These are phyloP conservation scores for Saccopteryx leptura DNA, from an alignment of 2,113 vertebrate genomes.

Conservation along the genomic window DNA sequence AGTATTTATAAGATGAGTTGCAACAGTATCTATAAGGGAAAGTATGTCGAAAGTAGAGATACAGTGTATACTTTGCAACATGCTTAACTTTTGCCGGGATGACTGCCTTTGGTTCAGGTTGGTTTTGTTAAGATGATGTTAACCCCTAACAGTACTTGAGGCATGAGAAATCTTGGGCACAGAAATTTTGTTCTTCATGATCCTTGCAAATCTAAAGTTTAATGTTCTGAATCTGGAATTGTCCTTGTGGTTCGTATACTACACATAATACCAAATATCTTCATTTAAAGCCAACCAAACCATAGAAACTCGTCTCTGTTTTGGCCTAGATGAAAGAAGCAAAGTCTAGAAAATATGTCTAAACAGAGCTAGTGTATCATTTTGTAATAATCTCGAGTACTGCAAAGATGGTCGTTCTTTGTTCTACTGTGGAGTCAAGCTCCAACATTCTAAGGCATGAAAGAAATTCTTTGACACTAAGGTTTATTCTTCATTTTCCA, in stretches of 20 bases:
- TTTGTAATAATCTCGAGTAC: background rate
- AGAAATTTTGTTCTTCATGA: background rate
- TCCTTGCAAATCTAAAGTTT: conserved; percentile 7
- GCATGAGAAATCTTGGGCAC: background rate
- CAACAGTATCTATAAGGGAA: background rate
- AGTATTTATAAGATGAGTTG: background rate
- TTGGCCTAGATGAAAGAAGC: conserved; percentile 15
- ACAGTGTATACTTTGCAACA: conserved; percentile 10
- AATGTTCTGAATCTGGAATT: background rate
- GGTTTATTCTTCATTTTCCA: conserved; percentile 9
- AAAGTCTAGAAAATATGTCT: background rate
- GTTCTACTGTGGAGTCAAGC: background rate
- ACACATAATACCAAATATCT: conserved; percentile 6
- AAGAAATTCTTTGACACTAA: conserved; percentile 17
- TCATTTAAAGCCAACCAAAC: conserved; percentile 50
- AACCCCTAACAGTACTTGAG: background rate
- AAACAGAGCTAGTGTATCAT: conserved; percentile 4
- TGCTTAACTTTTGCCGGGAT: background rate
- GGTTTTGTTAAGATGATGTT: background rate
- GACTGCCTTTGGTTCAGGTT: background rate
- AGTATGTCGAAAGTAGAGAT: background rate
- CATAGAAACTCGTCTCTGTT: background rate
- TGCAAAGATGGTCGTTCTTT: conserved; percentile 10
- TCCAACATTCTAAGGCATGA: background rate
- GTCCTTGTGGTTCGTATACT: background rate